Evolutionary conservation across 2,888 invertebrate species (phyloP), one percentile per base, ranked within the genome.

Genomic region (Ichneumon xanthorius): DNA sequence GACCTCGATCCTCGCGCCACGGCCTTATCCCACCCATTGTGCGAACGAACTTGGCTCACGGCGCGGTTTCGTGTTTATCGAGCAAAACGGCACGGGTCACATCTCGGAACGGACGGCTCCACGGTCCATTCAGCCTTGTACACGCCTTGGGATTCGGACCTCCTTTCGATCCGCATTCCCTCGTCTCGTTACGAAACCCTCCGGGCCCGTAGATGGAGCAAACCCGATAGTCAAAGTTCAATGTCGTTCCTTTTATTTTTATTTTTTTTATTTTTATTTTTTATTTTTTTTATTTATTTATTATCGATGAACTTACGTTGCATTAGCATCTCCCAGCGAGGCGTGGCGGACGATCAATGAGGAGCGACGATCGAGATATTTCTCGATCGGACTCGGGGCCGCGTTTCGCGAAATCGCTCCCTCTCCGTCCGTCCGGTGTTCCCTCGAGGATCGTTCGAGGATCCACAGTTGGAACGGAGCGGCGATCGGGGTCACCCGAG

Each of bases 141-240:
- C 58, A 37, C n/a, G n/a, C 50, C 26, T 40, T 16, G 45, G 37
- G 30, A 45, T 77, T 45, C 11, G 68, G 26, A n/a, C 55, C 30
- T 37, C 22, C 33, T 53, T 53, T 50, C 26, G 33, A 53, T 77
- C 50, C 65, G n/a, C 50, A 37, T 55, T 55, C 58, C 30, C 5
- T n/a, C 4, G 16, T n/a, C 58, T 68, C n/a, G 22, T 68, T 68
- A 33, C 68, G 68, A 78, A 78, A 78, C 3, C 0, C n/a, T 53
- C 26, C 45, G 14, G 19, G 50, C 40, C 63, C 53, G 70, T 4
- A 55, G 85, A 85, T 79, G 77, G 53, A 70, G 75, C 45, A 68
- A 33, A 40, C 68, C n/a, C 73, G 81, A 82, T 85, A 75, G 37
- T 61, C 67, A 79, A 85, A 85, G 85, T 85, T 85, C 85, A 82